A percentile compares a stretch with the other conserved stretches of the same genome.
phyloP scores from a whole-genome alignment of 1,140 invertebrate genomes.

The Magallana ariakensis region DNA sequence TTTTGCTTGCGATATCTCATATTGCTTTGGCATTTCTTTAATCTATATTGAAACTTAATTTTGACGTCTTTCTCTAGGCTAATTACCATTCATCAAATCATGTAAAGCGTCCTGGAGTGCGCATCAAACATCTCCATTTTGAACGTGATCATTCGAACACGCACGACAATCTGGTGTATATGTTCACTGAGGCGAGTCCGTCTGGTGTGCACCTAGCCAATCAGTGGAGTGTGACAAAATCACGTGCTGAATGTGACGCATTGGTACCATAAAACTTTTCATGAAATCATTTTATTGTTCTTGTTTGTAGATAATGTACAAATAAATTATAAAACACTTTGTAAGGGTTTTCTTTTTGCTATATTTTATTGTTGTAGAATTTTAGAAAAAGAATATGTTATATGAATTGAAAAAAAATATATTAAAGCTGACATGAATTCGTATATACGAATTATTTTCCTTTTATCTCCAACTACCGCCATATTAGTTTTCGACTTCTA shows the following conservation, averaged over 20 bases:
- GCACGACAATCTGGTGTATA: neutral
- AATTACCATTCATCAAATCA: constrained; percentile 21
- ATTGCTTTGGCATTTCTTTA: neutral
- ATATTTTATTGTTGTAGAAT: neutral
- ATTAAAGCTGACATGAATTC: too few relatives aligned
- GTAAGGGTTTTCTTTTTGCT: neutral
- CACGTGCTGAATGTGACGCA: constrained; percentile 6
- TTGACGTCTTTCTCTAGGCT: constrained; percentile 18
- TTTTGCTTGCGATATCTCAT: neutral
- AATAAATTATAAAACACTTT: constrained; percentile 21
- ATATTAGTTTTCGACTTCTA: too few relatives aligned
- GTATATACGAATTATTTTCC: too few relatives aligned
- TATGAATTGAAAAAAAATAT: too few relatives aligned
- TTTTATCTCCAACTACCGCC: too few relatives aligned
- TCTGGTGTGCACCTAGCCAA: neutral
- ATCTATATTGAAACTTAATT: constrained; percentile 11
- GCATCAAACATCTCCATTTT: neutral
- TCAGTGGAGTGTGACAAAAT: neutral
- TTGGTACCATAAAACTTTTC: neutral
- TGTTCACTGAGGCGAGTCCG: neutral
- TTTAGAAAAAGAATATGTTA: too few relatives aligned
- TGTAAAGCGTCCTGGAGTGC: constrained; percentile 2
- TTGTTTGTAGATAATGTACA: constrained; percentile 17
- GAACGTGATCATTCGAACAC: constrained; percentile 4
- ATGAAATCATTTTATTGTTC: constrained; percentile 6